phyloP scores from a whole-genome alignment of 2,888 invertebrate genomes.

The Eupeodes luniger region DNA sequence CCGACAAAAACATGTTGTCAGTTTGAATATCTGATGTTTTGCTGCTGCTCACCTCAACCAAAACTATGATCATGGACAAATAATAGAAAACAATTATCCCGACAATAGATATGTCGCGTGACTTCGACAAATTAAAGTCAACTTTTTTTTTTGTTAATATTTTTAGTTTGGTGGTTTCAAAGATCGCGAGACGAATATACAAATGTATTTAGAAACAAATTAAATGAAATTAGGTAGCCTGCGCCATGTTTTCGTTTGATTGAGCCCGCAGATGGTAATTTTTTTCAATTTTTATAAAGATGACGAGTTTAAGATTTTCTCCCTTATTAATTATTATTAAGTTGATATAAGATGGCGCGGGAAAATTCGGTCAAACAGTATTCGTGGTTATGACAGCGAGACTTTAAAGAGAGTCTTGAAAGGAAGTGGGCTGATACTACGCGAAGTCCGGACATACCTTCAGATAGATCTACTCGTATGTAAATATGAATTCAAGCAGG shows the following conservation, averaged over 20 bases:
- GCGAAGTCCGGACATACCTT: slow-evolving; percentile 22
- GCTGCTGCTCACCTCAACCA: slow-evolving; percentile 37
- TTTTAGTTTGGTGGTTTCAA: slow-evolving; percentile 25
- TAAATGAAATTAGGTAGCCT: slow-evolving; percentile 76
- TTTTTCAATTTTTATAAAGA: slow-evolving; percentile 38
- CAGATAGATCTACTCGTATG: too few species aligned
- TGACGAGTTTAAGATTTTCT: slow-evolving; percentile 67
- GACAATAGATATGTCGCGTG: slow-evolving; percentile 72
- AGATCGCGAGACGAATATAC: slow-evolving; percentile 61
- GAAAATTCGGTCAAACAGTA: slow-evolving; percentile 66
- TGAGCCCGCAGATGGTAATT: slow-evolving; percentile 82
- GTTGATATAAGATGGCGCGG: slow-evolving; percentile 61
- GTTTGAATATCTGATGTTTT: slow-evolving; percentile 9
- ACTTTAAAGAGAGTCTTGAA: slow-evolving; percentile 11
- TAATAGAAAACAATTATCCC: slow-evolving; percentile 62
- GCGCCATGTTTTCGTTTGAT: slow-evolving; percentile 80
- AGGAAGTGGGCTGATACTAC: slow-evolving; percentile 65
- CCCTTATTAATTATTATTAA: neutral
- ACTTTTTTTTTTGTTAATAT: slow-evolving; percentile 12
- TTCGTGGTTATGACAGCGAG: neutral
- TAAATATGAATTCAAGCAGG: slow-evolving; percentile 68
- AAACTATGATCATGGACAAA: slow-evolving; percentile 68
- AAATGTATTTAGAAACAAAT: slow-evolving; percentile 56
- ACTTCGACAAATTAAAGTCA: slow-evolving; percentile 69
- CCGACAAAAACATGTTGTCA: slow-evolving; percentile 14